Evolutionary conservation across 2,888 invertebrate genomes (phyloP).

Genomic region (Quadroppia sp.): DNA sequence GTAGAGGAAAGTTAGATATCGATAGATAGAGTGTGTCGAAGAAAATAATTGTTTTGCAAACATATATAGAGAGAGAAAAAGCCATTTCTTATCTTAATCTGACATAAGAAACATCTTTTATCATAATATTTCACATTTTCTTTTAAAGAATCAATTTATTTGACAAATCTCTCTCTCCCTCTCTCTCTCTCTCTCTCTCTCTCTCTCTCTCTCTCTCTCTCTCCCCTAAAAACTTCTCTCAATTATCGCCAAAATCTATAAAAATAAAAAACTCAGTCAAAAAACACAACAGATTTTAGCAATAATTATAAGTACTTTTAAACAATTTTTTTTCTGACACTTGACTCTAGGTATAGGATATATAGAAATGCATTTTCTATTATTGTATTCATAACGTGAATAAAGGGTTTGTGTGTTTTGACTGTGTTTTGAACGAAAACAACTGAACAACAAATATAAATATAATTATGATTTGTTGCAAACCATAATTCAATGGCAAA

Average conservation of each 20-base stretch:
- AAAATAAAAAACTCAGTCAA: too few species aligned
- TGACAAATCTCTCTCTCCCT: too few species aligned
- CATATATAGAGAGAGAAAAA: neutral
- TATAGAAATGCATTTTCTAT: neutral
- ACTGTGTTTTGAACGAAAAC: neutral
- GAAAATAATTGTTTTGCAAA: neutral
- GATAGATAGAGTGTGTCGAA: neutral
- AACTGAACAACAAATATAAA: neutral
- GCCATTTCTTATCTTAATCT: neutral
- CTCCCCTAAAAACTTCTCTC: neutral
- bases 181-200: neutral
- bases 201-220: neutral
- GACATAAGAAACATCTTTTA: slow-evolving; percentile 3
- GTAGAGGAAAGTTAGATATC: neutral
- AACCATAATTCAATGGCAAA: slow-evolving; percentile 12
- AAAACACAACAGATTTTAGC: too few species aligned
- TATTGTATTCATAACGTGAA: neutral
- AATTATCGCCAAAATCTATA: neutral
- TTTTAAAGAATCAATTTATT: neutral
- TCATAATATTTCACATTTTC: neutral
- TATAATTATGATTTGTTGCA: neutral
- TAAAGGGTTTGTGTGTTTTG: neutral
- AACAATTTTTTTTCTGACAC: too few species aligned
- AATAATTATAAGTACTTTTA: too few species aligned
- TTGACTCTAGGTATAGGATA: too few species aligned